These are phyloP conservation scores for Ennomos fuscantarius DNA, from an alignment of 2,888 invertebrate genomes.

Conservation along the genomic window DNA sequence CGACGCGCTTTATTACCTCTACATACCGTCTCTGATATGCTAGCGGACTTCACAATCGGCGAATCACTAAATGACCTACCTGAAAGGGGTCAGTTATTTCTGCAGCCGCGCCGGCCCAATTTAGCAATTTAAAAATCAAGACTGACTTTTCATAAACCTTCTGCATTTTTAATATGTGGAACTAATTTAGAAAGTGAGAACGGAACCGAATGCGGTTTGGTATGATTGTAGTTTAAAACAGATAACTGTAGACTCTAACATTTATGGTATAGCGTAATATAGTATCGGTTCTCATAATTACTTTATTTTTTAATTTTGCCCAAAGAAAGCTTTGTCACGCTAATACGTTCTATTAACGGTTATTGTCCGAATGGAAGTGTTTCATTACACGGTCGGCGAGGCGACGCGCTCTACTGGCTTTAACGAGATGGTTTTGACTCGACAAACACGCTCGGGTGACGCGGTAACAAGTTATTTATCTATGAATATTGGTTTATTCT, in stretches of 20 bases:
- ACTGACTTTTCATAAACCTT: constrained; percentile 53
- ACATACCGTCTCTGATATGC: constrained; percentile 16
- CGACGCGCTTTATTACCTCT: constrained; percentile 44
- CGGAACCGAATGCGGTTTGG: constrained; percentile 46
- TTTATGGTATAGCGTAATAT: constrained; percentile 42
- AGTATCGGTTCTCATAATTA: constrained; percentile 48
- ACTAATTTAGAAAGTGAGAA: constrained; percentile 55
- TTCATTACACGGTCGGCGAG: constrained; percentile 78
- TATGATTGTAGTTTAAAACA: constrained; percentile 40
- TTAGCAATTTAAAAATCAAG: constrained; percentile 43
- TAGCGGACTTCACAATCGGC: constrained; percentile 7
- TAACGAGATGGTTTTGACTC: constrained; percentile 71
- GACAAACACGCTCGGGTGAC: constrained; percentile 57
- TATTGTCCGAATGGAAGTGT: constrained; percentile 79
- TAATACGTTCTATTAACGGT: constrained; percentile 74
- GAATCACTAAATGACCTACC: constrained; percentile 26
- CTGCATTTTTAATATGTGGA: constrained; percentile 47
- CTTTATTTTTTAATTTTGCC: constrained; percentile 57
- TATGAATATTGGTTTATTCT: constrained; percentile 48
- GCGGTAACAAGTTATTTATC: constrained; percentile 55
- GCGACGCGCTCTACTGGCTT: constrained; percentile 70
- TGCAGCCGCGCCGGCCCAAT: constrained; percentile 6
- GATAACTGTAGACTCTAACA: constrained; percentile 32
- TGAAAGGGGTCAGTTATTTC: constrained; percentile 25
- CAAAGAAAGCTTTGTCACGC: constrained; percentile 71